Evolutionary conservation across 2,888 invertebrate species (phyloP).

Genomic region (Flexamia atlantica): DNA sequence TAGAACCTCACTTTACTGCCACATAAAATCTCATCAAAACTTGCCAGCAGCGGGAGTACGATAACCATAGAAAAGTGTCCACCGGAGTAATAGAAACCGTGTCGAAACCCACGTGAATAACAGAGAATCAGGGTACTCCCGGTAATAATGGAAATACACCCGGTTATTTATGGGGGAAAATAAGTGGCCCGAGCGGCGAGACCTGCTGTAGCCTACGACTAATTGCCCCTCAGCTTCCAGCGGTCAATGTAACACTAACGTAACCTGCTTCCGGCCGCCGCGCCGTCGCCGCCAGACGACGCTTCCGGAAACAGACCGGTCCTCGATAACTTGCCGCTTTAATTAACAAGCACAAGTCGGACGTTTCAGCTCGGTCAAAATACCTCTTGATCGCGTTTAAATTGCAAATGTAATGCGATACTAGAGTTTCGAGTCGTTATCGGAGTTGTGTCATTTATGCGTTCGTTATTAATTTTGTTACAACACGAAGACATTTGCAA

Average conservation of each 20-base stretch:
- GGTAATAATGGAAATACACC: slow-evolving; percentile 23
- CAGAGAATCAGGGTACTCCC: background rate
- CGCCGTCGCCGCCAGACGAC: background rate
- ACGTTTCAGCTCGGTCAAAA: background rate
- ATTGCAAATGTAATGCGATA: background rate
- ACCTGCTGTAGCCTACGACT: slow-evolving; percentile 2
- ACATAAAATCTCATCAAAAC: background rate
- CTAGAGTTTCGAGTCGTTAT: background rate
- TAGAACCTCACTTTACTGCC: background rate
- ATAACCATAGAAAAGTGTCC: background rate
- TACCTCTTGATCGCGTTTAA: background rate
- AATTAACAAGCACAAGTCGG: background rate
- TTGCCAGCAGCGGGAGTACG: background rate
- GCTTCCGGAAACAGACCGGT: background rate
- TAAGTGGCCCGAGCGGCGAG: slow-evolving; percentile 12
- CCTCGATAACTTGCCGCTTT: background rate
- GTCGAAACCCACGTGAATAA: slow-evolving; percentile 7
- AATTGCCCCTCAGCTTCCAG: slow-evolving; percentile 1
- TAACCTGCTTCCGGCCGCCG: background rate
- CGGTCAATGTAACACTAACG: slow-evolving; percentile 15
- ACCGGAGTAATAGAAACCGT: background rate
- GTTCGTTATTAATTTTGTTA: background rate
- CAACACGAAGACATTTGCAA: background rate
- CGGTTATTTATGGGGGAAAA: slow-evolving; percentile 14
- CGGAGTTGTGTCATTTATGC: background rate